Evolutionary conservation across 2,113 vertebrate genomes (phyloP).

Genomic region (Hucho hucho): DNA sequence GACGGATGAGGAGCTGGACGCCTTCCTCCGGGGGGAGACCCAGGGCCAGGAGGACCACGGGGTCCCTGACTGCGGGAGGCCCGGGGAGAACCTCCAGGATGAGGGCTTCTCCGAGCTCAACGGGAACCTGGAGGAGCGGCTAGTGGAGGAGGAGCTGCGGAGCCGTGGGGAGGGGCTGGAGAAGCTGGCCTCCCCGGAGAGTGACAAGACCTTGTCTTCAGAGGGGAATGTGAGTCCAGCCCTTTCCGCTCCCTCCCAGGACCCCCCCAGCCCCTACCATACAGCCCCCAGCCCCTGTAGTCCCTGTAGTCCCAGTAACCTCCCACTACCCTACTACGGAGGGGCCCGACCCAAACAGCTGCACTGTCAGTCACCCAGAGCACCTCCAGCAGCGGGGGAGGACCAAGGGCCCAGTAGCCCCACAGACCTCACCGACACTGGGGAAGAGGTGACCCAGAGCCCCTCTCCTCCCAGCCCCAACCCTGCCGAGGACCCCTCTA

Average conservation of each 20-base stretch:
- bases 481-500: constrained; percentile 37
- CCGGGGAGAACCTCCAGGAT: constrained; percentile 28
- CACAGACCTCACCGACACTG: constrained; percentile 27
- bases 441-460: constrained; percentile 44
- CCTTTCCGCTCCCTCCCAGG: constrained; percentile 48
- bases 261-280: constrained; percentile 42
- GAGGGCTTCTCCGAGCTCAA: constrained; percentile 50
- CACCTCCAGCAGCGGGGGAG: constrained; percentile 56
- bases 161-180: constrained; percentile 42
- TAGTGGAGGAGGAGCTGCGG: constrained; percentile 46
- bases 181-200: constrained; percentile 58
- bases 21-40: constrained; percentile 82
- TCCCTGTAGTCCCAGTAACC: constrained; percentile 30
- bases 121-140: constrained; percentile 30
- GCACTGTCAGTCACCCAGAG: constrained; percentile 62
- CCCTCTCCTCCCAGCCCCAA: constrained; percentile 26
- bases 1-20: constrained; percentile 90
- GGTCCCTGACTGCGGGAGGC: constrained; percentile 11
- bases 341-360: constrained; percentile 87
- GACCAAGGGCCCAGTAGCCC: constrained; percentile 1
- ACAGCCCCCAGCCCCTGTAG: constrained; percentile 29
- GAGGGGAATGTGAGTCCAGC: constrained; percentile 43
- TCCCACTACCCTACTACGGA: constrained; percentile 64
- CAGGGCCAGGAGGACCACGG: constrained; percentile 45
- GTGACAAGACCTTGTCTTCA: constrained; percentile 48